phyloP scores from a whole-genome alignment of 2,888 invertebrate species.

The Ormyrus nitidulus region DNA sequence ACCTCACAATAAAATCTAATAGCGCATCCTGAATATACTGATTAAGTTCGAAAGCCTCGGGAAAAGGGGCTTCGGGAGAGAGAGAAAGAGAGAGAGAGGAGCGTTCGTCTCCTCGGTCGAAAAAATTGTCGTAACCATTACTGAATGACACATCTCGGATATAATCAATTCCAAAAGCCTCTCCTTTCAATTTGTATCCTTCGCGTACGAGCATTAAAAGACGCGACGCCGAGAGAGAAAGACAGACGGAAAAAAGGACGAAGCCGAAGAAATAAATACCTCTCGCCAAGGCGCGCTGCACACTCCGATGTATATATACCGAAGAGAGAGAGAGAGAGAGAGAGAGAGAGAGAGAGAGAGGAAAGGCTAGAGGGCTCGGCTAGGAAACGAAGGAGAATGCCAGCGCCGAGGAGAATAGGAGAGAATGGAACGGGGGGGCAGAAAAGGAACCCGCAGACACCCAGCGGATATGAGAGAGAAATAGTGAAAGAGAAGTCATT shows the following conservation, averaged over 20 bases:
- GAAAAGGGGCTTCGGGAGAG: background rate
- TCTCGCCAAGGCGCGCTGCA: background rate
- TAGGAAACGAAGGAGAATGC: conserved; percentile 1
- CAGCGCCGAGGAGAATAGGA: conserved; percentile 19
- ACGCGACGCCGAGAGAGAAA: background rate
- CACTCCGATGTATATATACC: background rate
- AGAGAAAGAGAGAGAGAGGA: background rate
- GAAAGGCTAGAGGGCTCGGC: background rate
- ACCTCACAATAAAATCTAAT: conserved; percentile 8
- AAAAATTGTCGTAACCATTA: conserved; percentile 48
- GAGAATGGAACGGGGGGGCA: conserved; percentile 12
- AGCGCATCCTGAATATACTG: conserved; percentile 31
- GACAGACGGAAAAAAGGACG: background rate
- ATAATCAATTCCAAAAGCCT: conserved; percentile 55
- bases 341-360: conserved; percentile 17
- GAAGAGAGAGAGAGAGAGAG: conserved; percentile 6
- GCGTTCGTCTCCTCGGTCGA: background rate
- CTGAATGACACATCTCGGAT: conserved; percentile 54
- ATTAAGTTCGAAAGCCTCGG: conserved; percentile 23
- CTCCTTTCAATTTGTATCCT: conserved; percentile 57
- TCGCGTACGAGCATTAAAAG: conserved; percentile 45
- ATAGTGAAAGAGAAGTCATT: conserved; percentile 24
- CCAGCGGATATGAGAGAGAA: conserved; percentile 1
- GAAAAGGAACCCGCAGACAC: conserved; percentile 27
- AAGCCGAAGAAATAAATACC: conserved; percentile 33